phyloP scores from a whole-genome alignment of 2,797 vertebrate genomes.

The Columba guinea region DNA sequence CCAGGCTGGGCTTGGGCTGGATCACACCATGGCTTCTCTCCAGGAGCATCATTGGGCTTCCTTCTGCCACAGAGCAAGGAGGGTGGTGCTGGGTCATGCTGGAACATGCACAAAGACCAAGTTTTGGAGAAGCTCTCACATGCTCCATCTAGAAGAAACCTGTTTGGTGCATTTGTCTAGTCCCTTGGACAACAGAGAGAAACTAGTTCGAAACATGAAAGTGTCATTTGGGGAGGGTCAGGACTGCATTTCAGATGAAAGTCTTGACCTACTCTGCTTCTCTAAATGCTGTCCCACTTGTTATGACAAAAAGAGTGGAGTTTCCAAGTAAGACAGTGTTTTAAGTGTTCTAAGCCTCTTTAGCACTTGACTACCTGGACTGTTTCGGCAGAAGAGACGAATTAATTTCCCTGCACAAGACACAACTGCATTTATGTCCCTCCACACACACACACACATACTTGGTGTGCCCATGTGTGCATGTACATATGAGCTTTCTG shows the following conservation, averaged over 20 bases:
- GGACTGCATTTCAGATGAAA: background rate
- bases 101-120: background rate
- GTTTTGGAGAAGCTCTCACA: background rate
- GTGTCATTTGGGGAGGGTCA: background rate
- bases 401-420: background rate
- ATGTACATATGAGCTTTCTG: background rate
- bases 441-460: no score
- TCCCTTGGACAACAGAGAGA: background rate
- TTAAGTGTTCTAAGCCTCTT: background rate
- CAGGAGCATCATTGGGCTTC: fast-evolving
- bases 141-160: background rate
- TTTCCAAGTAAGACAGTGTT: background rate
- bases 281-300: background rate
- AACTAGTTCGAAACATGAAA: background rate
- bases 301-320: background rate
- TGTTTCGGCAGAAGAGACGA: background rate
- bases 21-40: fast-evolving
- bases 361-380: background rate
- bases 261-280: background rate
- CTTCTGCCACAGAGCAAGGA: background rate
- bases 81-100: fast-evolving
- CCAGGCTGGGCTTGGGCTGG: background rate
- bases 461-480: fast-evolving
- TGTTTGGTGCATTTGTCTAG: background rate
- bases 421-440: background rate